Evolutionary conservation across 2,113 vertebrate genomes (phyloP).

Genomic region (Myrmecobius fasciatus): DNA sequence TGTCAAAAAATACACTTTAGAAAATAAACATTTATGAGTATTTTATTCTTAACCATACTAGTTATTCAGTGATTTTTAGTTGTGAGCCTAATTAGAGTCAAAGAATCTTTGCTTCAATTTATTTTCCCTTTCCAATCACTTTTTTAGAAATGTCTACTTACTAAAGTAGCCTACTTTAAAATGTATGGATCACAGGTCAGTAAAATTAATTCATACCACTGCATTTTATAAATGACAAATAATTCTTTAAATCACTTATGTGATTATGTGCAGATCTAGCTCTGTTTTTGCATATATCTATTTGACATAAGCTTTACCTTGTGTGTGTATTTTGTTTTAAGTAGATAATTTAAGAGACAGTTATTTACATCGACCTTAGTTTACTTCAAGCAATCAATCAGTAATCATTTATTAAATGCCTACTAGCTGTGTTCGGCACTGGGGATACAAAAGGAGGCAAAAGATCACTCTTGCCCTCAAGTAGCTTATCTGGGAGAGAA

Average conservation of each 20-base stretch:
- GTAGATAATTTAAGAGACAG: neutral
- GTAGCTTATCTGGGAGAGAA: neutral
- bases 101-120: neutral
- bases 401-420: neutral
- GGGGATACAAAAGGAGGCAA: neutral
- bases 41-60: neutral
- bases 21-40: neutral
- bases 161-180: neutral
- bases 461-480: neutral
- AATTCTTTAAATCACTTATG: neutral
- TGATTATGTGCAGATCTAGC: neutral
- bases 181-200: neutral
- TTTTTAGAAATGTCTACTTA: neutral
- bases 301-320: neutral
- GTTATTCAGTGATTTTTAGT: neutral
- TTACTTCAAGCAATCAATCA: neutral
- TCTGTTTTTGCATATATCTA: neutral
- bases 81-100: neutral
- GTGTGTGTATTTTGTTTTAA: neutral
- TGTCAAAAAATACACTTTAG: neutral
- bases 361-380: neutral
- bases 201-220: neutral
- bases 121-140: neutral
- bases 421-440: neutral
- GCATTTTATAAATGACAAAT: neutral